phyloP scores from a whole-genome alignment of 2,113 vertebrate species.

The Rissa tridactyla region DNA sequence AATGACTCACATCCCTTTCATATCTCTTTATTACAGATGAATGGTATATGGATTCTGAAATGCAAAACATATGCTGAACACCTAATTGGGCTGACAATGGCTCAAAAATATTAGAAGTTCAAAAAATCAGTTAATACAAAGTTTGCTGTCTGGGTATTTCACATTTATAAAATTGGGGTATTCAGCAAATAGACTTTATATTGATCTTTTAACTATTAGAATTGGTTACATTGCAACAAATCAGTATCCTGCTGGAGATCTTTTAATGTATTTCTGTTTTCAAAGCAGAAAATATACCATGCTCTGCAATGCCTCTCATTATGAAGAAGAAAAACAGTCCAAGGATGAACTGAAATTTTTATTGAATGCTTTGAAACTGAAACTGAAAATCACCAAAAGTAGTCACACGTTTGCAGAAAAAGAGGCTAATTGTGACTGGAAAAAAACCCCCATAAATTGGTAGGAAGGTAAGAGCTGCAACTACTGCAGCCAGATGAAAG shows the following conservation, averaged over 20 bases:
- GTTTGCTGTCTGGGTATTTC: not conserved
- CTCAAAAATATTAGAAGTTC: not conserved
- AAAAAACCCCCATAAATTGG: not conserved
- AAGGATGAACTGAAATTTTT: not conserved
- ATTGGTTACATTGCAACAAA: not conserved
- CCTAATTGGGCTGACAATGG: not conserved
- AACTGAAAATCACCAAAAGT: not conserved
- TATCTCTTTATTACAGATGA: constrained; percentile 30
- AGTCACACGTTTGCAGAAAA: not conserved
- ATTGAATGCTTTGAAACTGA: not conserved
- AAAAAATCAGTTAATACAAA: constrained; percentile 9
- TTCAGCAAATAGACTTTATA: constrained; percentile 8
- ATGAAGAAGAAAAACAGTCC: not conserved
- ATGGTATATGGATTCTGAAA: constrained; percentile 20
- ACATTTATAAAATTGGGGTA: not conserved
- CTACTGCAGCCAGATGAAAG: not conserved
- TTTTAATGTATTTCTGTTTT: not conserved
- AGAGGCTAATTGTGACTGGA: not conserved
- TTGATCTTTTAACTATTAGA: not conserved
- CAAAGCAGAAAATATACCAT: not conserved
- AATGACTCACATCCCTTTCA: constrained; percentile 44
- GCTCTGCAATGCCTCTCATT: not conserved
- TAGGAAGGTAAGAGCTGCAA: not conserved
- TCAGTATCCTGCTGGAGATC: not conserved
- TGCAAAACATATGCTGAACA: constrained; percentile 2